A percentile compares a stretch with the other conserved stretches of the same genome.
Evolutionary conservation across 2,113 vertebrate genomes (phyloP).

Genomic region (Seriola rivoliana): DNA sequence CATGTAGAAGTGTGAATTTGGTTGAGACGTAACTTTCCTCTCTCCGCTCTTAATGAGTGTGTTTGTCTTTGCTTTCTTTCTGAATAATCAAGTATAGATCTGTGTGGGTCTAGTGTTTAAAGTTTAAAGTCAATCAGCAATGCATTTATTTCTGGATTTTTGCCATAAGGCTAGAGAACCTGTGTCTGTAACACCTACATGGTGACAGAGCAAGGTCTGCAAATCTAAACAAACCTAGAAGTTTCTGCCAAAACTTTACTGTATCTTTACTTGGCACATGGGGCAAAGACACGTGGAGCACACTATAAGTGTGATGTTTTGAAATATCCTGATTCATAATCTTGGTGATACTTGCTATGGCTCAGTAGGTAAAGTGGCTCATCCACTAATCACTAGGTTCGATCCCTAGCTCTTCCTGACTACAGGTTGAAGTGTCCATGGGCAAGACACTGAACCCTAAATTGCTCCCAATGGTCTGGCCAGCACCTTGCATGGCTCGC

Average conservation of each 20-base stretch:
- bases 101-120: not conserved
- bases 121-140: too few species aligned
- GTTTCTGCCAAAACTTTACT: conserved; percentile 4
- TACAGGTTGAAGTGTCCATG: not conserved
- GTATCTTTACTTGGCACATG: not conserved
- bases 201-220: conserved; percentile 9
- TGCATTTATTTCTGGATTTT: conserved; percentile 18
- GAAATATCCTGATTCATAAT: not conserved
- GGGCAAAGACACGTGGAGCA: not conserved
- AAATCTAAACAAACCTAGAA: not conserved
- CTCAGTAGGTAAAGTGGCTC: not conserved
- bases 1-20: conserved; percentile 26
- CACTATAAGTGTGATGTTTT: not conserved
- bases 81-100: conserved; percentile 20
- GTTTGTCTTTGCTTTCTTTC: conserved; percentile 19
- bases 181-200: conserved; percentile 12
- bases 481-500: too few species aligned
- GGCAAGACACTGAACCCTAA: too few species aligned
- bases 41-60: not conserved
- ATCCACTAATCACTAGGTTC: not conserved
- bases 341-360: not conserved
- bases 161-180: conserved; percentile 1
- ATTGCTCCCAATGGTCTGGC: too few species aligned
- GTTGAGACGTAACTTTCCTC: conserved; percentile 24
- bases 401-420: not conserved